Conservation (phyloP, 2,888 invertebrate genomes). For the Drosophila neutralis region DNA sequence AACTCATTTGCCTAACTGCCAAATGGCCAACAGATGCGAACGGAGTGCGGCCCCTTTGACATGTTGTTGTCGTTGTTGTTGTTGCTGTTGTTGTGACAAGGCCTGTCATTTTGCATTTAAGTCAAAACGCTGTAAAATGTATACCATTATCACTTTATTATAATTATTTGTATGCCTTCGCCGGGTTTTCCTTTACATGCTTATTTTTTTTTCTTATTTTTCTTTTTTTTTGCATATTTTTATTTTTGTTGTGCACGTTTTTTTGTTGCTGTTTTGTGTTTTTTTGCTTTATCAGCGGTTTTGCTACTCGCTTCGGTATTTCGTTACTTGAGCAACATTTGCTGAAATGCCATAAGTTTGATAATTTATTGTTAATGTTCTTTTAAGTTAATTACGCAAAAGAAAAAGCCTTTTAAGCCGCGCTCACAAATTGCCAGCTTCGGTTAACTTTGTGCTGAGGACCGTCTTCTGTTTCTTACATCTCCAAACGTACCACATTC, state of each 20-base stretch:
- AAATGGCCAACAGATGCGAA: conserved; percentile 47
- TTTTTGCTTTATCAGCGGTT: conserved; percentile 64
- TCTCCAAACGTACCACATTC: background rate
- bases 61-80: conserved; percentile 22
- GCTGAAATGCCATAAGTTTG: conserved; percentile 71
- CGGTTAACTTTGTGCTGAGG: conserved; percentile 15
- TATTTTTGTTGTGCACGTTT: conserved; percentile 39
- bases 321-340: conserved; percentile 40
- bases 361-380: conserved; percentile 73
- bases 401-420: conserved; percentile 46
- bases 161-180: conserved; percentile 50
- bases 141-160: conserved; percentile 71
- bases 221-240: conserved; percentile 4
- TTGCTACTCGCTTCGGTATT: conserved; percentile 20
- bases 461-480: conserved; percentile 20
- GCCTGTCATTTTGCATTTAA: conserved; percentile 69
- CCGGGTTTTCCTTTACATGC: conserved; percentile 19
- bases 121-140: conserved; percentile 61
- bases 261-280: conserved; percentile 18
- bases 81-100: conserved; percentile 42
- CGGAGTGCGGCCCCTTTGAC: conserved; percentile 47
- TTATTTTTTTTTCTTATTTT: conserved; percentile 26
- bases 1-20: conserved; percentile 72
- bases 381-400: conserved; percentile 71
- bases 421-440: conserved; percentile 47